Evolutionary conservation across 2,113 vertebrate species (phyloP).

Genomic region (Chloropsis cyanopogon): DNA sequence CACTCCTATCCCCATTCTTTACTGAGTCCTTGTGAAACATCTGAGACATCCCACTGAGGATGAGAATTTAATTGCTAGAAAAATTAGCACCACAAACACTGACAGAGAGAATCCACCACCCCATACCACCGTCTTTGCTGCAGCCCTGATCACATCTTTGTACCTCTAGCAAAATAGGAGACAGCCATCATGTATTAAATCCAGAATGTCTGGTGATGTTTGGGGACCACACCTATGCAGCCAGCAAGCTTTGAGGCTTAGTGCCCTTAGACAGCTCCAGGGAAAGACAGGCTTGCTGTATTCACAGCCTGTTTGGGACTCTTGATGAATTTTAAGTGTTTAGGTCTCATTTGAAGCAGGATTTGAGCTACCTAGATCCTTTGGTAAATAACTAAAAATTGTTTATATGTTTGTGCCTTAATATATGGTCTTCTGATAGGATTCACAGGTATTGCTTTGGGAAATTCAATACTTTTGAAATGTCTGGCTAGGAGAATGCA

Average conservation of each 20-base stretch:
- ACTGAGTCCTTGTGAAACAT: neutral
- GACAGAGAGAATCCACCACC: neutral
- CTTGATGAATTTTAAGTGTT: neutral
- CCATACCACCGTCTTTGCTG: rapidly evolving
- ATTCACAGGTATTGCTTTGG: neutral
- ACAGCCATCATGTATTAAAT: neutral
- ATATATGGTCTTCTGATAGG: neutral
- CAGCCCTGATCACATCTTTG: neutral
- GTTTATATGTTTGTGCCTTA: neutral
- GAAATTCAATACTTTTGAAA: neutral
- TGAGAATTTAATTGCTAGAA: neutral
- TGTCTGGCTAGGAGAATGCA: neutral
- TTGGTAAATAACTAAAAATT: neutral
- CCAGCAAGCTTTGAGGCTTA: neutral
- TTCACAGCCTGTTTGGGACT: neutral
- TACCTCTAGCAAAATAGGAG: neutral
- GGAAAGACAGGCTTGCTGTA: neutral
- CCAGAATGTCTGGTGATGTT: neutral
- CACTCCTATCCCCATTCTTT: neutral
- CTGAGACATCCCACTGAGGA: neutral
- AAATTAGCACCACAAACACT: neutral
- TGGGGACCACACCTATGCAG: neutral
- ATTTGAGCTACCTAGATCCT: neutral
- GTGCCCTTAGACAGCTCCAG: neutral
- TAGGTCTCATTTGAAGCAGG: neutral